Evolutionary conservation across 2,797 vertebrate species (phyloP), one percentile per base, ranked within the genome.

Genomic region (Amblyraja radiata): DNA sequence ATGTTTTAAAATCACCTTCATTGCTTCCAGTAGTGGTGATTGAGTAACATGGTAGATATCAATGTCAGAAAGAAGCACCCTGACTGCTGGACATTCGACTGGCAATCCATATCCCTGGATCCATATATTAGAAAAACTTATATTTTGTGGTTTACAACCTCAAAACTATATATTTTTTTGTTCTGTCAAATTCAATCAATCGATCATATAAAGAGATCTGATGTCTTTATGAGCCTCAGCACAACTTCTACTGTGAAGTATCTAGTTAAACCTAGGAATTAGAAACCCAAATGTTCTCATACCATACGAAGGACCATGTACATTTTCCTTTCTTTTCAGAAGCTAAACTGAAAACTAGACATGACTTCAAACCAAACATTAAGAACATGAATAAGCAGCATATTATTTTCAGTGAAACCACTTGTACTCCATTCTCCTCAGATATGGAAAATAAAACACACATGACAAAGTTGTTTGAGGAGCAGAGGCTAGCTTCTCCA

Each of bases 381-480:
- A 81, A 81, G 18, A 23, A 81, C 18, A 16, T 46, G 46, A 58
- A 83, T 58, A 58, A 25, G 9, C 80, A 83, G 80, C 1, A 0
- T 83, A 54, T 23, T 54, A 10, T 25, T 83, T 83, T 58, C 80
- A 58, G 80, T 54, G 46, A 83, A 54, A 83, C 46, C 80, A 25
- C 18, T 81, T 46, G 83, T 54, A 54, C 58, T 83, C 46, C 46
- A 25, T 23, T 9, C 2, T 58, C 80, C 21, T 81, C 80, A 54
- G 80, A 81, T 54, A 81, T 79, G 77, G n/a, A 79, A 79, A 79
- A 79, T 79, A 81, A 54, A 46, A 81, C 46, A 81, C 39, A 54
- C 11, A 9, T 21, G 54, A 81, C 18, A 32, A 32, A 32, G 32
- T 81, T 54, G 7, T 78, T n/a, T 46, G 39, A 46, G 39, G 39